Percentiles rank a stretch among this genome's conserved stretches.
Conservation (phyloP, 2,797 vertebrate genomes). For the Leucoraja ocellata region DNA sequence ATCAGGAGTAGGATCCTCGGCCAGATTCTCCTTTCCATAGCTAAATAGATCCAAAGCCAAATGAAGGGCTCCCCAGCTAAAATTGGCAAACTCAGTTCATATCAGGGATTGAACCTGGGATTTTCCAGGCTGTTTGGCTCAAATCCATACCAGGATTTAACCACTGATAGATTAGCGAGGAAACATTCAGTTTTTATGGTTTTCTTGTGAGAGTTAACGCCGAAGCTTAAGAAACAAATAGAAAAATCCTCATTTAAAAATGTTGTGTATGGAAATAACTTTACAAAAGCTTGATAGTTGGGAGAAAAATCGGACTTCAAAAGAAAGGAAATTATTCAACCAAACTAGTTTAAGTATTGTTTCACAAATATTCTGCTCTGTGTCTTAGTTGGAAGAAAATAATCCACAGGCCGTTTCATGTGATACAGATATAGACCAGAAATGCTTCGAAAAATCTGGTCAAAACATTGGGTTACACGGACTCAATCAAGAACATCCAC, state of each 20-base stretch:
- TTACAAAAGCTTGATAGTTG: not conserved
- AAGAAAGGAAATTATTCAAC: not conserved
- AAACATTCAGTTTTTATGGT: not conserved
- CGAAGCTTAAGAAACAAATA: not conserved
- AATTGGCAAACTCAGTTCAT: conserved; percentile 22
- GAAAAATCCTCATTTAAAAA: not conserved
- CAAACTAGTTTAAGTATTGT: not conserved
- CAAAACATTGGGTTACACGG: not conserved
- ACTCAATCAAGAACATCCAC: not conserved
- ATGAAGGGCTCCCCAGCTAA: conserved; percentile 10
- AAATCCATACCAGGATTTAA: conserved; percentile 7
- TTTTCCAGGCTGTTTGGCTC: not conserved
- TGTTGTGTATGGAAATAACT: not conserved
- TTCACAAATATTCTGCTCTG: not conserved
- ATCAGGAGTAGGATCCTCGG: not conserved
- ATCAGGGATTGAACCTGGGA: conserved; percentile 11
- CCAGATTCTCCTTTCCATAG: not conserved
- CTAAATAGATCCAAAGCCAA: not conserved
- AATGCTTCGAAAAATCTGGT: not conserved
- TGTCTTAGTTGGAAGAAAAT: not conserved
- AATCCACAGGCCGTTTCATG: not conserved
- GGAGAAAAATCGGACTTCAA: not conserved
- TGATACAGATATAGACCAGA: not conserved
- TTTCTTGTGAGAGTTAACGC: not conserved
- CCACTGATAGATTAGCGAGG: not conserved